Evolutionary conservation across 2,113 vertebrate genomes (phyloP).

Genomic region (Hymenochirus boettgeri): DNA sequence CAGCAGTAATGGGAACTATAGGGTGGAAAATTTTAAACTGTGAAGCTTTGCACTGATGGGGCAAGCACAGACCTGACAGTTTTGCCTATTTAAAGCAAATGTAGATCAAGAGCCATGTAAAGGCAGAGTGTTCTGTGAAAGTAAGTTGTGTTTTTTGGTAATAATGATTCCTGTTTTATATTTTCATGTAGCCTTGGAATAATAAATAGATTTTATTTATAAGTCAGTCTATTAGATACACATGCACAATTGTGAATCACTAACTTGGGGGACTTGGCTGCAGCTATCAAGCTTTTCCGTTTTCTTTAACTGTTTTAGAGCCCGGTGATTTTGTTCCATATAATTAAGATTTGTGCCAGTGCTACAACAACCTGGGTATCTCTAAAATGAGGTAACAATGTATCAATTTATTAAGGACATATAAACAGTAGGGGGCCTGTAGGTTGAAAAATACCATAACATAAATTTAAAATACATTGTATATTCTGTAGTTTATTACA

Average conservation of each 20-base stretch:
- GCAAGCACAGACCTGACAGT: conserved; percentile 40
- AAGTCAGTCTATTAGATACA: background rate
- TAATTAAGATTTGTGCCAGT: no score
- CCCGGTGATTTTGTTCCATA: no score
- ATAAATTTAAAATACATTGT: no score
- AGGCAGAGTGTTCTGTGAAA: conserved; percentile 38
- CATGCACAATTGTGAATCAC: background rate
- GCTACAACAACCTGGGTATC: no score
- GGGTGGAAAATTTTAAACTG: conserved; percentile 20
- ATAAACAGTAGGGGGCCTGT: no score
- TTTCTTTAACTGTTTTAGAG: background rate
- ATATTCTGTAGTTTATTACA: no score
- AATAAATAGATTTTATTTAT: background rate
- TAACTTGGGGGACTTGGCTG: background rate
- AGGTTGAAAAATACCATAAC: no score
- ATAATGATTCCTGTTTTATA: background rate
- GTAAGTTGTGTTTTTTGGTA: conserved; percentile 26
- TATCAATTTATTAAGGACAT: no score
- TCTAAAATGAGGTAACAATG: no score
- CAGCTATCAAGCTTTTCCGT: background rate
- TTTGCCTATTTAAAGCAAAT: conserved; percentile 49
- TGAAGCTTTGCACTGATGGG: conserved; percentile 46
- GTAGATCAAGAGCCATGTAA: conserved; percentile 37
- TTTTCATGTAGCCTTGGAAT: background rate
- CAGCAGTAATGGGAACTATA: conserved; percentile 30